Percentiles rank a stretch among this genome's conserved stretches.
Evolutionary conservation across 35 echinoderm and acorn worm species (phyloP).

Genomic region (Lytechinus variegatus): DNA sequence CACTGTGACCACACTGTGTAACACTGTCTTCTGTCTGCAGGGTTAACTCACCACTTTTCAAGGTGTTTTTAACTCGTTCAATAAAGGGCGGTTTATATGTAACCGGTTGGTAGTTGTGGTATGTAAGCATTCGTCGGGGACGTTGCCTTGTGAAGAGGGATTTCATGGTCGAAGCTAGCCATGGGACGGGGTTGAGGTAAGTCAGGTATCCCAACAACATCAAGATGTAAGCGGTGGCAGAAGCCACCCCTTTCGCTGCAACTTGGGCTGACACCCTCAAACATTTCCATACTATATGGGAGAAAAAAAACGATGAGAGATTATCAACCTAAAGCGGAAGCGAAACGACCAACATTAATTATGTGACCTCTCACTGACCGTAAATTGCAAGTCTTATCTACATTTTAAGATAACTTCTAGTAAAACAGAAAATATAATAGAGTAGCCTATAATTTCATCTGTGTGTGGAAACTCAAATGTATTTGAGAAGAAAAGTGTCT

Average conservation of each 20-base stretch:
- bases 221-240: not conserved
- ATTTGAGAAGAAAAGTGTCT: too few relatives aligned
- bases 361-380: too few relatives aligned
- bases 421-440: too few relatives aligned
- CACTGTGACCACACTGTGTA: too few relatives aligned
- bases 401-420: too few relatives aligned
- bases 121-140: constrained; percentile 12
- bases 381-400: too few relatives aligned
- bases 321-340: too few relatives aligned
- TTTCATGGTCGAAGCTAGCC: not conserved
- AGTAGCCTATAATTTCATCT: too few relatives aligned
- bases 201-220: constrained; percentile 15
- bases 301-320: not conserved
- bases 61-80: not conserved
- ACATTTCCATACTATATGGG: constrained; percentile 21
- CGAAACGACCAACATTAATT: too few relatives aligned
- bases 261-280: not conserved
- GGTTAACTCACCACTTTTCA: not conserved
- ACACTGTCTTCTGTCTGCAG: too few relatives aligned
- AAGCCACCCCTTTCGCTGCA: constrained; percentile 11
- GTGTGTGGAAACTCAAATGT: too few relatives aligned
- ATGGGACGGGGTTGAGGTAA: constrained; percentile 16
- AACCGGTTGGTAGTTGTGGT: constrained; percentile 8
- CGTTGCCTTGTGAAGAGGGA: not conserved
- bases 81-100: constrained; percentile 21